Conservation (phyloP, 2,113 vertebrate species). For the Neoarius graeffei region DNA sequence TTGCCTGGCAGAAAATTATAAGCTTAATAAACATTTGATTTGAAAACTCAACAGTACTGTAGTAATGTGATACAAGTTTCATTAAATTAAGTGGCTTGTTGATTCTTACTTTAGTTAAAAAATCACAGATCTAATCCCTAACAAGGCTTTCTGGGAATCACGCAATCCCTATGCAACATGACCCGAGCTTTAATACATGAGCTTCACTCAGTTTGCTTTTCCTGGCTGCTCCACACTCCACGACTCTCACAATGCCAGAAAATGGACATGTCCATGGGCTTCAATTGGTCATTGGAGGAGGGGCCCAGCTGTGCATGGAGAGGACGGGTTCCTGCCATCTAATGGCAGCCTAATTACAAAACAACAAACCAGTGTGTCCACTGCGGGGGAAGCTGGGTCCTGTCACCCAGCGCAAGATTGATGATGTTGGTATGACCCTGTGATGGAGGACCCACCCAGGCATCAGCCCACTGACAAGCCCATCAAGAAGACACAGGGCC, state of each 20-base stretch:
- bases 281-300: constrained; percentile 56
- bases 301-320: constrained; percentile 67
- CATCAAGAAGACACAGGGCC: constrained; percentile 60
- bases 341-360: constrained; percentile 81
- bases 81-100: background rate
- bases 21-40: background rate
- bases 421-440: constrained; percentile 83
- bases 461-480: constrained; percentile 69
- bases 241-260: constrained; percentile 31
- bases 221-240: constrained; percentile 3
- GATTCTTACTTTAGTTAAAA: background rate
- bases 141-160: constrained; percentile 35
- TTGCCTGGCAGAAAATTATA: background rate
- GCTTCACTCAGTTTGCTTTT: constrained; percentile 31
- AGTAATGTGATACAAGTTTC: background rate
- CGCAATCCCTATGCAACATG: constrained; percentile 29
- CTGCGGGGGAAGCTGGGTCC: constrained; percentile 61
- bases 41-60: background rate
- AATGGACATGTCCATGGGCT: constrained; percentile 13
- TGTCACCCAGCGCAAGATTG: constrained; percentile 78
- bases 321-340: constrained; percentile 79
- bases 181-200: constrained; percentile 41
- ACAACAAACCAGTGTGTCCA: constrained; percentile 80
- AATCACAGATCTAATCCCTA: constrained; percentile 21
- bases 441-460: constrained; percentile 75